These are phyloP conservation scores for Synanthedon vespiformis DNA, from an alignment of 2,888 invertebrate species.

Conservation along the genomic window DNA sequence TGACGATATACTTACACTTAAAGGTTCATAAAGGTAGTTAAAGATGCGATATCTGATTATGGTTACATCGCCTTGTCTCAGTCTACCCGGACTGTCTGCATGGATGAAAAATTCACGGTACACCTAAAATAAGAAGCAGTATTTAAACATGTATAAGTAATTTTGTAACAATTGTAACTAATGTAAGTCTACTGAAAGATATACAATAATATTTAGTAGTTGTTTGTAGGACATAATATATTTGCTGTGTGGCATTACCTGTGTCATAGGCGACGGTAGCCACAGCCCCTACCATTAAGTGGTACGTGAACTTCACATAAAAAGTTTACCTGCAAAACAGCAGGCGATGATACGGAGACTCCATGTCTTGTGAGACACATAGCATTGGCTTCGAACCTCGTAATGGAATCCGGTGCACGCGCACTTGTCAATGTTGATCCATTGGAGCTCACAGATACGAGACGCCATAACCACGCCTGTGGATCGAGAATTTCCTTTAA, in stretches of 20 bases:
- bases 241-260: background rate
- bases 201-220: background rate
- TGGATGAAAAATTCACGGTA: slow-evolving; percentile 84
- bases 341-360: slow-evolving; percentile 50
- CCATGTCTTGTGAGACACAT: slow-evolving; percentile 50
- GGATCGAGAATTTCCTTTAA: no score
- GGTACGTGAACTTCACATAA: background rate
- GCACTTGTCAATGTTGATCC: slow-evolving; percentile 25
- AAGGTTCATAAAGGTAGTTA: slow-evolving; percentile 77
- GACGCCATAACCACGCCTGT: slow-evolving; percentile 78
- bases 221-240: background rate
- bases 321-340: slow-evolving; percentile 75
- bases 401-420: slow-evolving; percentile 50
- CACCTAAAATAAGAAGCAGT: slow-evolving; percentile 58
- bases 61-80: slow-evolving; percentile 75
- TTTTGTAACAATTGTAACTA: background rate
- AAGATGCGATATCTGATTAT: slow-evolving; percentile 76
- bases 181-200: background rate
- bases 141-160: background rate
- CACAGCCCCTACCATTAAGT: no score
- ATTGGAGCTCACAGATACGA: slow-evolving; percentile 34
- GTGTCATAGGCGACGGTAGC: no score
- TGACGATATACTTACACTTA: slow-evolving; percentile 71
- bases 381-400: slow-evolving; percentile 46
- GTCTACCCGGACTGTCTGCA: slow-evolving; percentile 74